Base-by-base conservation (phyloP, 2,888 invertebrate genomes). In the Ophioninae sp. region DNA sequence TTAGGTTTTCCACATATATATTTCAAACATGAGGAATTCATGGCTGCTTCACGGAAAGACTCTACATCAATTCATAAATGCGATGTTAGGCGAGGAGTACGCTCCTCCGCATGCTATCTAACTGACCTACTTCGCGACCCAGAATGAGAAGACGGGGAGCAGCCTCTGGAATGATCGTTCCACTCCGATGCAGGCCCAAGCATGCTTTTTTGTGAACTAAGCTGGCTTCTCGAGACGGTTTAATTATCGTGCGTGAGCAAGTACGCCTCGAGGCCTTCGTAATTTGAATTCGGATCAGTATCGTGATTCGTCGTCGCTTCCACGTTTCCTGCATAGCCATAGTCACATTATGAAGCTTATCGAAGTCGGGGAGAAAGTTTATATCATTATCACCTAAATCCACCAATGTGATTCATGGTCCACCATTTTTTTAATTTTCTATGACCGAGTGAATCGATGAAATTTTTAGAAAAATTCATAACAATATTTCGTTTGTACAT, bases 51-150 rank as follows among this genome's bases (percentile, higher is more conserved):
- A 75, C 5, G 17, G 8, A 64, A 61, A 50, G 41, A 10, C 8
- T 68, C 41, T 59, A 67, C 41, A 62, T 65, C 37, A 30, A 72
- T 62, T 56, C 17, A 30, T 62, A 41, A 50, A 56, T 50, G 39
- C 50, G 81, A 76, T 56, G 41, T 61, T 81, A 23, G 57, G 44
- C 23, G 59, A 21, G 70, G n/a, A 72, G 65, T 84, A 84, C 83
- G 87, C 85, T 82, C 75, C 76, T 87, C 85, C 87, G 70, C 77
- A 70, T 88, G 88, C 84, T 88, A 88, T 89, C 89, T 88, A 87
- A 85, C 83, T 89, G 90, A 90, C 89, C 89, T 87, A 89, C 89
- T 89, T 89, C 80, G 81, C 83, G 85, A 82, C 81, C 85, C 87
- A 82, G 77, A 86, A 83, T 85, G 86, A 86, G 85, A 87, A 88